Evolutionary conservation across 2,113 vertebrate genomes (phyloP).

Genomic region (Planiliza haematocheilus): DNA sequence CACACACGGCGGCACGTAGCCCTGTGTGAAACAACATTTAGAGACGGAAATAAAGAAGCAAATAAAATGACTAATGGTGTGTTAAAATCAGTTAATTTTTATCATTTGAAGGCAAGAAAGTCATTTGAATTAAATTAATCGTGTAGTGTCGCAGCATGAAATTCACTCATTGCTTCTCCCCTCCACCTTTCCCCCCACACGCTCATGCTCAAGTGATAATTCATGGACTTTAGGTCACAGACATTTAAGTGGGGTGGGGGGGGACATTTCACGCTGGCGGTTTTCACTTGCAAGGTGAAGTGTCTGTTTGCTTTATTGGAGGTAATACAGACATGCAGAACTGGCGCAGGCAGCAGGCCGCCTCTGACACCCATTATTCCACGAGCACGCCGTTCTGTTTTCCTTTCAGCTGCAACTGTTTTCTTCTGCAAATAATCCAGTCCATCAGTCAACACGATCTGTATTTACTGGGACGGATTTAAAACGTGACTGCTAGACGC

Average conservation of each 20-base stretch:
- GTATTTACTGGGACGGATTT: constrained; percentile 34
- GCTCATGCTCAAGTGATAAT: background rate
- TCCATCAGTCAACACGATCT: constrained; percentile 14
- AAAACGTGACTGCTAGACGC: constrained; percentile 1
- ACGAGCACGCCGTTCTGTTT: constrained; percentile 14
- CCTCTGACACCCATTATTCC: background rate
- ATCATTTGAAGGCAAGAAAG: background rate
- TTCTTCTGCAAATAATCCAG: constrained; percentile 16
- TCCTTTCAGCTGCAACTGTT: background rate
- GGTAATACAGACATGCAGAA: background rate
- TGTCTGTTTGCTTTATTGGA: background rate
- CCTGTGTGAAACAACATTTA: background rate
- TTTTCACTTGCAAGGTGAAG: background rate
- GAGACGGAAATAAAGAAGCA: background rate
- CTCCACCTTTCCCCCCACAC: background rate
- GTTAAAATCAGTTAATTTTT: background rate
- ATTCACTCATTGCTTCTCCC: background rate
- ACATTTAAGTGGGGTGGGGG: too few relatives aligned
- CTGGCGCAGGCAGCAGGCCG: too few relatives aligned
- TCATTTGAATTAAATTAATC: background rate
- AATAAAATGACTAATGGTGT: background rate
- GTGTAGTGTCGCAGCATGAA: background rate
- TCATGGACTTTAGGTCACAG: background rate
- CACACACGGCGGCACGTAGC: background rate
- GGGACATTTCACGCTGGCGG: background rate